Conservation (phyloP, 2,888 invertebrate species). For the Lithophane leautieri region DNA sequence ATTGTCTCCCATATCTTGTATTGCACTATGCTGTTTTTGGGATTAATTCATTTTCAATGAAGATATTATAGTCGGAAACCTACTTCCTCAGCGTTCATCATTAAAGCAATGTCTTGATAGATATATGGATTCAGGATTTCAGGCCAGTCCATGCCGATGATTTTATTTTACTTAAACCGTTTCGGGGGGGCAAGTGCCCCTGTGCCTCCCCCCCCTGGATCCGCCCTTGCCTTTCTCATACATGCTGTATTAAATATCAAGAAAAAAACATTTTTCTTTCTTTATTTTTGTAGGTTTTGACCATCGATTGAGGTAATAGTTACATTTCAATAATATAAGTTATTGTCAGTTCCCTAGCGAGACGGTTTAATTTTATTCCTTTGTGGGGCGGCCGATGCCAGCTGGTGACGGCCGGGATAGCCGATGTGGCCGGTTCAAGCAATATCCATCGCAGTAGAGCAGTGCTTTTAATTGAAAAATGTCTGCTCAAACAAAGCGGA, state of each 20-base stretch:
- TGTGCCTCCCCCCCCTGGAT: too few relatives aligned
- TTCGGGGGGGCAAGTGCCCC: too few relatives aligned
- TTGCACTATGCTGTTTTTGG: too few relatives aligned
- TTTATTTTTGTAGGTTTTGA: background rate
- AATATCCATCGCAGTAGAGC: slow-evolving; percentile 66
- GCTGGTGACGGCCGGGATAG: slow-evolving; percentile 11
- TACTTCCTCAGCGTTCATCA: too few relatives aligned
- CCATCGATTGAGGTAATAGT: slow-evolving; percentile 21
- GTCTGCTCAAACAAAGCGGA: slow-evolving; percentile 78
- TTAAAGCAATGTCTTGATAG: too few relatives aligned
- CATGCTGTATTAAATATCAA: background rate
- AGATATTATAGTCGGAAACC: too few relatives aligned
- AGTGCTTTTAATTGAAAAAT: slow-evolving; percentile 83
- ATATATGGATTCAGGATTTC: too few relatives aligned
- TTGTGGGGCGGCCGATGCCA: slow-evolving; percentile 63
- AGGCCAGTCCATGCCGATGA: too few relatives aligned
- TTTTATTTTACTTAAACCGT: too few relatives aligned
- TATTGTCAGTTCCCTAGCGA: slow-evolving; percentile 52
- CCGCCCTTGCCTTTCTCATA: background rate
- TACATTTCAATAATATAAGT: slow-evolving; percentile 49
- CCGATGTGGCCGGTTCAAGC: slow-evolving; percentile 41
- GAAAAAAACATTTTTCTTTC: background rate
- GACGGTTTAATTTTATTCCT: slow-evolving; percentile 72
- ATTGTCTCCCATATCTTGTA: too few relatives aligned
- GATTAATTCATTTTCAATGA: too few relatives aligned